These are phyloP conservation scores for Acrocephalus kingi DNA, from an alignment of 2,113 vertebrate genomes.

Conservation along the genomic window DNA sequence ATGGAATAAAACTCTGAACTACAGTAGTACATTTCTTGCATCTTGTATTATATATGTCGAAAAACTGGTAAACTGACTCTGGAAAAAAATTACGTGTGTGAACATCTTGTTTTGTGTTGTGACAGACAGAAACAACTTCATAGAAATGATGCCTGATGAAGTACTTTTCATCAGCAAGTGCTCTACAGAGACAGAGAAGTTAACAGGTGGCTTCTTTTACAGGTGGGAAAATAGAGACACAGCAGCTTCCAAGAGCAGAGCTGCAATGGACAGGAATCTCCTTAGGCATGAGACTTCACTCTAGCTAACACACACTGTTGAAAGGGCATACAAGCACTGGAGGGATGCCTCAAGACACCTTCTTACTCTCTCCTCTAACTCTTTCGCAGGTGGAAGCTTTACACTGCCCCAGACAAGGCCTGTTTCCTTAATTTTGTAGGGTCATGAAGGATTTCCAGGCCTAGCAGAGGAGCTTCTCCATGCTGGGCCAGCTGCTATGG, in stretches of 20 bases:
- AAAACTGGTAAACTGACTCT: neutral
- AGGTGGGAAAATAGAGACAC: neutral
- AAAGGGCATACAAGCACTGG: neutral
- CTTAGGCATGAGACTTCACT: neutral
- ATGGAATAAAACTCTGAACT: constrained; percentile 26
- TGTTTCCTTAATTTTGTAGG: neutral
- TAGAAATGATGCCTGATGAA: neutral
- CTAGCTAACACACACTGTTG: neutral
- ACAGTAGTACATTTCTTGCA: neutral
- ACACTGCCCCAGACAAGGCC: neutral
- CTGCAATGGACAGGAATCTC: neutral
- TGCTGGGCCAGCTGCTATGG: neutral
- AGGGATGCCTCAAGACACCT: neutral
- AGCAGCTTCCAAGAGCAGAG: neutral
- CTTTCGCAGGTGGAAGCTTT: neutral
- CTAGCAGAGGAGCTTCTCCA: neutral
- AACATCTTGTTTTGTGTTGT: neutral
- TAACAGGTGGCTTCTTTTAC: neutral
- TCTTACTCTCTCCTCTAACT: neutral
- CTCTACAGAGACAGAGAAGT: neutral
- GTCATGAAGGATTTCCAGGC: neutral
- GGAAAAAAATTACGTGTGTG: neutral
- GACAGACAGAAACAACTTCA: neutral
- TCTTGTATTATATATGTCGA: neutral
- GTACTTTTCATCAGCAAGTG: neutral